Evolutionary conservation across 2,113 vertebrate species (phyloP).

Genomic region (Tangachromis dhanisi): DNA sequence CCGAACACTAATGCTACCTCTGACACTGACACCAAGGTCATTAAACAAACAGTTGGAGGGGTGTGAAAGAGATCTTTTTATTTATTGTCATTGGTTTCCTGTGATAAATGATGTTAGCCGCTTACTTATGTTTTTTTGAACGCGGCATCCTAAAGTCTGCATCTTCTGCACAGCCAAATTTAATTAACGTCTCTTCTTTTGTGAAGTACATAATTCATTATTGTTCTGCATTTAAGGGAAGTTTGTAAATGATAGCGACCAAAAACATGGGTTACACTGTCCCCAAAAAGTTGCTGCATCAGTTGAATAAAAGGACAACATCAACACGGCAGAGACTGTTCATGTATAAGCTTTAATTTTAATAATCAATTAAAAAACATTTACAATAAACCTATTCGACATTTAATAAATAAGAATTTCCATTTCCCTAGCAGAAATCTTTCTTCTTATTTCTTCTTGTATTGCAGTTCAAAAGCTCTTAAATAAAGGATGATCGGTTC

Average conservation of each 20-base stretch:
- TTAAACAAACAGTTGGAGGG: neutral
- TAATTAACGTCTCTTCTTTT: fast-evolving
- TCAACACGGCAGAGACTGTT: neutral
- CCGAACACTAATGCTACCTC: neutral
- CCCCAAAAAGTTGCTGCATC: neutral
- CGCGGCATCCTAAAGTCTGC: fast-evolving
- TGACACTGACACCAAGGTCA: neutral
- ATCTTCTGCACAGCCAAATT: neutral
- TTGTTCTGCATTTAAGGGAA: neutral
- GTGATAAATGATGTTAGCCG: fast-evolving
- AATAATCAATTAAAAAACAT: conserved; percentile 51
- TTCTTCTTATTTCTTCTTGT: conserved; percentile 11
- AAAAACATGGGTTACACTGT: fast-evolving
- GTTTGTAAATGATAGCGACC: neutral
- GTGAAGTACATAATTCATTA: neutral
- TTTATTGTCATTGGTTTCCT: neutral
- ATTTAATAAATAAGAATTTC: conserved; percentile 63
- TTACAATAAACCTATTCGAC: conserved; percentile 19
- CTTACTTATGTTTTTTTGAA: neutral
- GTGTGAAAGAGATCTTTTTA: neutral
- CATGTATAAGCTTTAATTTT: conserved; percentile 57
- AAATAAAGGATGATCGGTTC: neutral
- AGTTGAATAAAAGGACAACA: neutral
- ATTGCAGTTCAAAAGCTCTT: conserved; percentile 14
- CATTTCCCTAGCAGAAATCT: neutral